Base-by-base conservation (phyloP, 2,888 invertebrate genomes). In the Troglohyphantes excavatus region DNA sequence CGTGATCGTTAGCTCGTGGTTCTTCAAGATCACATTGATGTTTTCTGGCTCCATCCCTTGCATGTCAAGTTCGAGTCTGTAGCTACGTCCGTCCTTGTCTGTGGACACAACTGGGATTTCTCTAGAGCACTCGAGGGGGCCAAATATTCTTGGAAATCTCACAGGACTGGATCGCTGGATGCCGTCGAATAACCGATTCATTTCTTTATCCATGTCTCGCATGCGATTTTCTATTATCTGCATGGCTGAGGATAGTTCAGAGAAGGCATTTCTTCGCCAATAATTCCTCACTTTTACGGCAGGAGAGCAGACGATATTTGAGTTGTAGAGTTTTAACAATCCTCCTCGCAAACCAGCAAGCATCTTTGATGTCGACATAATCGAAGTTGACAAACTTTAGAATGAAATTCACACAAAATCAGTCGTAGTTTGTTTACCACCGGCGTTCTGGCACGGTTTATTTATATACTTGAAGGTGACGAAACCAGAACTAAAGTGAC, bases 41-140 rank as follows among this genome's bases (percentile, higher is more conserved):
- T 91, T 85, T 53, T 91, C 90, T 6, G 91, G 91, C 46, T 90
- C 72, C 84, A 91, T 90, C 3, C 91, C 87, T 39, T 89, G 68
- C 81, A 91, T 65, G 27, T 91, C 91, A 21, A 91, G 33, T 43
- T 90, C 83, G 1, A 90, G 17, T 39, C 85, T 65, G 53, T 86
- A 91, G 9, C 21, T 65, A 29, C 87, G 85, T 11, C 59, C 53
- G 13, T 90, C 91, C 5, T 79, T 76, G 67, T 68, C 83, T 13
- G 61, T 63, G 1, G 85, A 46, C 23, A 90, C 67, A 11, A 91
- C 85, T 1, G 90, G 91, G 26, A 89, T 27, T 65, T 43, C 7
- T 13, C 23, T 6, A 29, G 59, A 29, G 26, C 17, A 39, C 1
- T 78, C 81, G n/a, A 83, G 46, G 11, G 90, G 81, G 5, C 67